phyloP scores from a whole-genome alignment of 2,888 invertebrate genomes.

The Trachelus stipa region DNA sequence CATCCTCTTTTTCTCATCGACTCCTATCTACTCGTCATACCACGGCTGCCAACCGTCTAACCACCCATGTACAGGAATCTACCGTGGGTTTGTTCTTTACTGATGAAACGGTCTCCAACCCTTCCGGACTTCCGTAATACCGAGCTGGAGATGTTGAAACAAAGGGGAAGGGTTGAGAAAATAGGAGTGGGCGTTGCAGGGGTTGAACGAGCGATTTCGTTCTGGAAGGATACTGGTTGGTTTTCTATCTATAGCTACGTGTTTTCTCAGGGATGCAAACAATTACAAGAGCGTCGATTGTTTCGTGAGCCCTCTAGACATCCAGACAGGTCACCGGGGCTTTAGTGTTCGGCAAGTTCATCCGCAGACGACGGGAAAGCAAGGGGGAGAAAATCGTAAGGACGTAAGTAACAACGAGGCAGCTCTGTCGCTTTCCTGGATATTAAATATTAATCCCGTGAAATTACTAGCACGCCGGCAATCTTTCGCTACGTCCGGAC shows the following conservation, averaged over 20 bases:
- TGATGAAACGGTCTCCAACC: neutral
- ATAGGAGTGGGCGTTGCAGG: neutral
- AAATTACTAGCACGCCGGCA: conserved; percentile 59
- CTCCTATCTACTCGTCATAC: neutral
- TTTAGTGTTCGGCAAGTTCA: neutral
- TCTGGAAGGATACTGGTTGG: neutral
- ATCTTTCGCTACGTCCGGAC: conserved; percentile 34
- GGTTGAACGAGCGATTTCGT: neutral
- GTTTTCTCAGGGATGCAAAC: neutral
- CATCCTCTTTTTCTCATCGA: neutral
- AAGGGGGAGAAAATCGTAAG: neutral
- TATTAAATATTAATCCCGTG: conserved; percentile 66
- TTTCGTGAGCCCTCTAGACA: neutral
- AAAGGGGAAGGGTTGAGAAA: neutral
- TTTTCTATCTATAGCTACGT: neutral
- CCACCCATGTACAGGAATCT: neutral
- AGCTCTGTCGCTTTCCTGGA: conserved; percentile 46
- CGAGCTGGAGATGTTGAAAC: neutral
- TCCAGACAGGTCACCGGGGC: neutral
- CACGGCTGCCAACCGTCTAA: neutral
- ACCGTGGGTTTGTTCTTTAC: neutral
- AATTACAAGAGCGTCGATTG: neutral
- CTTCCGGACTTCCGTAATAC: neutral
- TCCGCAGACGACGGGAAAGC: conserved; percentile 12
- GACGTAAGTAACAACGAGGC: conserved; percentile 13